A percentile compares a stretch with the other conserved stretches of the same genome.
phyloP scores from a whole-genome alignment of 2,888 invertebrate species.

The Hyles lineata region DNA sequence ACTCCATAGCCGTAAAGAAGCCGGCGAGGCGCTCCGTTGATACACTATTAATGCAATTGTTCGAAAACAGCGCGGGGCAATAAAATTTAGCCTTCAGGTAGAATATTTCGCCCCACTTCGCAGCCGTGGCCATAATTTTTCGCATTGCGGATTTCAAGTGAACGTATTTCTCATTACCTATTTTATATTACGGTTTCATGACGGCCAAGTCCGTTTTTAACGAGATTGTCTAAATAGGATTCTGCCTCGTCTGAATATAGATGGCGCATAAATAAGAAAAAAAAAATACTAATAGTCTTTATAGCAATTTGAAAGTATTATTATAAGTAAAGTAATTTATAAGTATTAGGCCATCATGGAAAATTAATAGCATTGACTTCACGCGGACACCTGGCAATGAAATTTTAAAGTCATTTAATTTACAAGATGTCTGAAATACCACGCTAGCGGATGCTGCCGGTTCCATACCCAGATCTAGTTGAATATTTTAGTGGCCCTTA shows the following conservation, averaged over 20 bases:
- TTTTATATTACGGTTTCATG: conserved; percentile 31
- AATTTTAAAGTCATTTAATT: too few relatives aligned
- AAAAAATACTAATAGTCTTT: background rate
- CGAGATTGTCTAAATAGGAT: conserved; percentile 37
- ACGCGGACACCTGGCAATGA: too few relatives aligned
- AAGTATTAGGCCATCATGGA: too few relatives aligned
- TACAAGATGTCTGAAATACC: too few relatives aligned
- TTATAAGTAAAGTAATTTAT: too few relatives aligned
- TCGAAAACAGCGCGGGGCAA: conserved; percentile 78
- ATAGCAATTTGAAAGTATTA: background rate
- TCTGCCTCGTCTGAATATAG: background rate
- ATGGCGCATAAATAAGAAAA: background rate
- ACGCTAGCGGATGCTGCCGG: too few relatives aligned
- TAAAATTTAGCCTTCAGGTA: conserved; percentile 82
- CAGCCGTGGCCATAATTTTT: conserved; percentile 78
- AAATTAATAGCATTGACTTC: too few relatives aligned
- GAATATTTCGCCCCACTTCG: conserved; percentile 75
- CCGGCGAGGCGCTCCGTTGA: conserved; percentile 71
- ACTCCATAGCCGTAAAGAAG: conserved; percentile 75
- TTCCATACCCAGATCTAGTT: too few relatives aligned
- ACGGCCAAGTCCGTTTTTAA: conserved; percentile 46
- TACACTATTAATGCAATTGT: conserved; percentile 84
- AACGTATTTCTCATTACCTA: conserved; percentile 45
- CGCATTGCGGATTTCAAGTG: conserved; percentile 79
- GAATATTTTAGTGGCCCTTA: background rate